phyloP scores from a whole-genome alignment of 2,888 invertebrate species.

The Euspilapteryx auroguttella region DNA sequence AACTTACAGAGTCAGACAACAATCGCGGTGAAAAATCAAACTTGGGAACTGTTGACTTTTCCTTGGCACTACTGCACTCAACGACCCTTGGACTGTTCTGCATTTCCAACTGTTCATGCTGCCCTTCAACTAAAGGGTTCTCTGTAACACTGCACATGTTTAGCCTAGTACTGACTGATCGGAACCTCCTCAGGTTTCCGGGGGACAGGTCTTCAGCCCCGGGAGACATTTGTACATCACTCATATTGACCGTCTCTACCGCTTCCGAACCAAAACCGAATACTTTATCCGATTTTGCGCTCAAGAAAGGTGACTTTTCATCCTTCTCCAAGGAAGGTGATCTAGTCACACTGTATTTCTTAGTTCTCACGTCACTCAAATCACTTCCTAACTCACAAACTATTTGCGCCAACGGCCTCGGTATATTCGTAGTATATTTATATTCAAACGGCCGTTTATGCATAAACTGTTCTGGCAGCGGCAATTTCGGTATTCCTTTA shows the following conservation, averaged over 20 bases:
- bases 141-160: constrained; percentile 42
- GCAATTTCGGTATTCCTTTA: constrained; percentile 29
- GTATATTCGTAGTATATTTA: constrained; percentile 34
- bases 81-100: constrained; percentile 40
- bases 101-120: constrained; percentile 34
- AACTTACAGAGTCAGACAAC: constrained; percentile 30
- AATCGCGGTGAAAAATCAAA: constrained; percentile 50
- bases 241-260: constrained; percentile 15
- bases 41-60: constrained; percentile 34
- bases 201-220: constrained; percentile 17
- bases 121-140: constrained; percentile 21
- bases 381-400: constrained; percentile 32
- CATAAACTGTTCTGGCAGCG: constrained; percentile 47
- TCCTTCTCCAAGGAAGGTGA: constrained; percentile 55
- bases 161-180: constrained; percentile 41
- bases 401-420: constrained; percentile 38
- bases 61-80: constrained; percentile 44
- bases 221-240: constrained; percentile 20
- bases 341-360: constrained; percentile 43
- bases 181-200: constrained; percentile 29
- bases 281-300: constrained; percentile 24
- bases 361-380: constrained; percentile 28
- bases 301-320: constrained; percentile 44
- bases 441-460: constrained; percentile 38
- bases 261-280: constrained; percentile 39